Base-by-base conservation (phyloP, 2,113 vertebrate genomes). In the Elephantulus edwardii region DNA sequence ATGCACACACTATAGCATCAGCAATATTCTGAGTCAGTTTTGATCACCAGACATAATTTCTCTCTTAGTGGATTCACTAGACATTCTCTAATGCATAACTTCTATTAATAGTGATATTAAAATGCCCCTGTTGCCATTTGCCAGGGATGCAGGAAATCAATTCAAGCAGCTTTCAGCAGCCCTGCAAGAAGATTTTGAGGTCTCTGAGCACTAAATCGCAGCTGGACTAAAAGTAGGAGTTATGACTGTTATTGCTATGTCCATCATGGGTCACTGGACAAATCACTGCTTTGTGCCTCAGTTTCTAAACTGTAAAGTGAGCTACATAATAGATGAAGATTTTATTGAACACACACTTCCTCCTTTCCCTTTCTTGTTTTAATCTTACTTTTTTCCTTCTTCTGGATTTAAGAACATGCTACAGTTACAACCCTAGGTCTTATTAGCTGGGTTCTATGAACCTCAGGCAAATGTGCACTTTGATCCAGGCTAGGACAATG, bases 61-160 rank as follows among this genome's bases (percentile, higher is more conserved):
- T 85, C 26, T 85, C 48, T 81, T 72, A 60, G 74, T 93, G 64
- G n/a, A 77, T 90, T 68, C 64, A 88, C 38, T 82, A 88, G 87
- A 86, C 4, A 24, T 77, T 75, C 44, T 50, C 64, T 92, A 92
- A 92, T 64, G 56, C 24, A 64, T 79, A 86, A 19, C 58, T 92
- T 94, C 92, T 92, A 93, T 86, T 90, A 92, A 88, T 83, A 93
- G 64, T 75, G 44, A 79, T 71, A 79, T 66, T 81, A 75, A 58
- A 83, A 86, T 86, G 79, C 66, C 58, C 42, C 48, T 92, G 52
- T 78, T 79, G 75, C 64, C 70, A 82, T 56, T 38, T 95, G 58
- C 71, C 76, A 95, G 75, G 50, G 19, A 70, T 16, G 42, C 33
- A 74, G 84, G 50, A 82, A 91, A 80, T 54, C 64, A 50, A 26